Evolutionary conservation across 2,888 invertebrate species (phyloP).

Genomic region (Drosophila koepferae): DNA sequence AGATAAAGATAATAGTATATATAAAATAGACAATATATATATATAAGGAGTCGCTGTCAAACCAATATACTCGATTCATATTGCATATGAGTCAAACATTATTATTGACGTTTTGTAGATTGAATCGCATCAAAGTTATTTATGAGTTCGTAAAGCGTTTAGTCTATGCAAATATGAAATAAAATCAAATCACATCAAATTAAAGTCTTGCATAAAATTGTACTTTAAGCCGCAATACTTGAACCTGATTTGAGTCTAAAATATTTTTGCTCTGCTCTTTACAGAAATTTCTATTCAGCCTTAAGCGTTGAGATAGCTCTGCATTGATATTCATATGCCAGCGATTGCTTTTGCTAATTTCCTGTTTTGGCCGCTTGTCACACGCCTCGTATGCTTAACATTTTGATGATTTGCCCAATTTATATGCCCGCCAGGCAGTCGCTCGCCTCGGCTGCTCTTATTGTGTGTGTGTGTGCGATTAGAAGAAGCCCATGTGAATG

Average conservation of each 20-base stretch:
- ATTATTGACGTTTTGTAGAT: neutral
- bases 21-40: neutral
- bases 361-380: constrained; percentile 10
- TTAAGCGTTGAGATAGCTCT: neutral
- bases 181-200: neutral
- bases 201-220: neutral
- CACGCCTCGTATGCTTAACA: constrained; percentile 41
- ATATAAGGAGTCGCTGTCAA: neutral
- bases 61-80: neutral
- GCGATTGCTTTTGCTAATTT: constrained; percentile 15
- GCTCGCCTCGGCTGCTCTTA: constrained; percentile 22
- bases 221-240: neutral
- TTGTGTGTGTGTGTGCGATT: constrained; percentile 48
- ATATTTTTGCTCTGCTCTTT: neutral
- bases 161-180: neutral
- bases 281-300: neutral
- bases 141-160: neutral
- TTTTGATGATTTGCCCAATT: constrained; percentile 25
- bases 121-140: neutral
- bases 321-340: neutral
- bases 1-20: no score
- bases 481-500: constrained; percentile 36
- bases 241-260: neutral
- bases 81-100: neutral
- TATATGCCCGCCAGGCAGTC: constrained; percentile 20